Base-by-base conservation (phyloP, 2,113 vertebrate species). In the Empidonax alnorum region DNA sequence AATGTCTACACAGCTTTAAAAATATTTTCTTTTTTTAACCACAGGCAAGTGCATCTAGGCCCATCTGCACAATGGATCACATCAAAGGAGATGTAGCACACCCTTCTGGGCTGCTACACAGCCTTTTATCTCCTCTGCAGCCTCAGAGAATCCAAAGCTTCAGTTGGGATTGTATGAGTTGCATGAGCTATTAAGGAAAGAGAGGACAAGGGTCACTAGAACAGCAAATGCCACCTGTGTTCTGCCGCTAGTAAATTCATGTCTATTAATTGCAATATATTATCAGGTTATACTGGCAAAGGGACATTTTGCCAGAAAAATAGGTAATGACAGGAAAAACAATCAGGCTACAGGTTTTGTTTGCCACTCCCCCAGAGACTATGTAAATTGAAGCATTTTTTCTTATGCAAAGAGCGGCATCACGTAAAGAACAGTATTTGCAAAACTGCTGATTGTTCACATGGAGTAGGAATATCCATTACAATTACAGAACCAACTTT, bases 341-440 rank as follows among this genome's bases (percentile, higher is more conserved):
- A 91, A 96, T 90, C 90, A 94, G 82, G 55, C 63, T 85, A 39
- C 63, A 73, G 80, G 82, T 87, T 96, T 95, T 94, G 82, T 91
- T 96, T 90, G 90, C 84, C 61, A 76, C 88, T 55, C 67, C 90
- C 47, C 50, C 0, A 0, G 72, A 93, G 92, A 90, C 88, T 80
- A 31, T 56, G 65, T 71, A 90, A 93, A 92, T 88, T 37, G 78
- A 84, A 88, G 42, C 39, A 35, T 69, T 93, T 95, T 94, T 94
- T 90, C 83, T 90, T 78, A 94, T 81, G 91, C 83, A 89, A 71
- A 96, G 86, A 92, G 76, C 3, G 0, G 73, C 46, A 87, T 53
- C 68, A 72, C 5, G 17, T 80, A 95, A 96, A 84, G 68, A 90
- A 77, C n/a, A 37, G 68, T 74, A 92, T 86, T 88, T 94, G 78